phyloP scores from a whole-genome alignment of 2,888 invertebrate species.

The Papilio elwesi region DNA sequence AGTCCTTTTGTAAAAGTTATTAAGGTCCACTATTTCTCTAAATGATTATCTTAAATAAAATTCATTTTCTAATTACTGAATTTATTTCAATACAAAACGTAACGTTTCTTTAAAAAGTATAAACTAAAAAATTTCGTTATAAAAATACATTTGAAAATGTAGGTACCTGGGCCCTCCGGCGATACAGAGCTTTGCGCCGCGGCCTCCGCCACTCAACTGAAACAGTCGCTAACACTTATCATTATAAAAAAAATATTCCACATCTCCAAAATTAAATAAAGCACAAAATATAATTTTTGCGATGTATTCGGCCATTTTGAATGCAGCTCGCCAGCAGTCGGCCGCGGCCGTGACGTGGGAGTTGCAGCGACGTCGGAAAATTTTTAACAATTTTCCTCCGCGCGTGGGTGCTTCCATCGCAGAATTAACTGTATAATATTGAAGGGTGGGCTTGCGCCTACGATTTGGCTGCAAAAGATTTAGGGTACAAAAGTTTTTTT shows the following conservation, averaged over 20 bases:
- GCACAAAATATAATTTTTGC: constrained; percentile 30
- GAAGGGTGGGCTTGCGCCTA: constrained; percentile 73
- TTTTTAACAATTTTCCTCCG: constrained; percentile 75
- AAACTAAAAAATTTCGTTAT: neutral
- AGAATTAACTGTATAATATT: constrained; percentile 52
- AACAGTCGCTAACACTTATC: constrained; percentile 3
- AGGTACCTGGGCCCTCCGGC: constrained; percentile 6
- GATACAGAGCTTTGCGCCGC: neutral
- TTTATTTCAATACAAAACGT: neutral
- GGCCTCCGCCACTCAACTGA: constrained; percentile 2
- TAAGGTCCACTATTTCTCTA: constrained; percentile 23
- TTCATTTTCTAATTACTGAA: neutral
- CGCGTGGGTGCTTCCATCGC: constrained; percentile 50
- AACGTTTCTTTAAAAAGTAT: neutral
- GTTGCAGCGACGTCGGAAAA: constrained; percentile 68
- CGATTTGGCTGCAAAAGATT: constrained; percentile 56
- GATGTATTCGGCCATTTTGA: constrained; percentile 29
- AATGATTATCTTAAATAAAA: neutral
- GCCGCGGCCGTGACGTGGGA: constrained; percentile 58
- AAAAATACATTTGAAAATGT: neutral
- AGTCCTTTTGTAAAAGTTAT: constrained; percentile 23
- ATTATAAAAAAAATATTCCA: constrained; percentile 11
- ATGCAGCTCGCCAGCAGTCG: constrained; percentile 43
- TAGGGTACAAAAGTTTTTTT: constrained; percentile 61
- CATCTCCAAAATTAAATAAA: neutral